phyloP scores from a whole-genome alignment of 2,113 vertebrate genomes.

The Vombatus ursinus region DNA sequence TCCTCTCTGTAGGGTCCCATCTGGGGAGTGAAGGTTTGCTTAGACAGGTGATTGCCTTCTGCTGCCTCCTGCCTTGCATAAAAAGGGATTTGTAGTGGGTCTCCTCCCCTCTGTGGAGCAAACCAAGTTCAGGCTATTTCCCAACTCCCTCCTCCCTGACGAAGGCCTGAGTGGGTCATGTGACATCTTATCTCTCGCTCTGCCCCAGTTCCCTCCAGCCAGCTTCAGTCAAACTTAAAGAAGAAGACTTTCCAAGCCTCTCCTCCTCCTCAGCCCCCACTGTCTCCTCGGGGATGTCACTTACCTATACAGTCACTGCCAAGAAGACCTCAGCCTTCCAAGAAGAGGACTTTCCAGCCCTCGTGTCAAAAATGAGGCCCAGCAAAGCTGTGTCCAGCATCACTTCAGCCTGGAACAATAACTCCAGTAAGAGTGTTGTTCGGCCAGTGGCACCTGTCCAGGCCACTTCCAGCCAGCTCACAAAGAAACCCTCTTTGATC shows the following conservation, averaged over 20 bases:
- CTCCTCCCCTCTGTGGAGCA: background rate
- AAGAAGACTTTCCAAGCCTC: conserved; percentile 97
- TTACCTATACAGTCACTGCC: conserved; percentile 84
- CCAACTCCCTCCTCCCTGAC: background rate
- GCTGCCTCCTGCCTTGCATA: background rate
- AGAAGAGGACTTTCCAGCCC: conserved; percentile 97
- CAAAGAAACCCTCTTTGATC: conserved; percentile 84
- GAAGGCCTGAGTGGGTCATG: background rate
- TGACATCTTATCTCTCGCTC: background rate
- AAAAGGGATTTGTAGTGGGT: background rate
- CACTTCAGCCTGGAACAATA: conserved; percentile 90
- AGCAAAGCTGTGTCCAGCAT: conserved; percentile 81
- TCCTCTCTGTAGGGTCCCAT: background rate
- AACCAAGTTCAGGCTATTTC: background rate
- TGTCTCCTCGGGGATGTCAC: conserved; percentile 79
- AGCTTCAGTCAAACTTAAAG: conserved; percentile 86
- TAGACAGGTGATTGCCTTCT: background rate
- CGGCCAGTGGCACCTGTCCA: conserved; percentile 71
- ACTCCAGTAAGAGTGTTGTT: conserved; percentile 82
- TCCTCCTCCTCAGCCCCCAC: conserved; percentile 62
- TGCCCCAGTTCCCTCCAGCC: conserved; percentile 76
- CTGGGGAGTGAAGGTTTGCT: background rate
- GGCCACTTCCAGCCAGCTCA: conserved; percentile 76
- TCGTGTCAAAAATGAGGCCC: conserved; percentile 90
- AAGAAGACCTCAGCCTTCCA: conserved; percentile 89